Evolutionary conservation across 2,113 vertebrate species (phyloP), one percentile per base, ranked within the genome.

Genomic region (Erythrocercus mccallii): DNA sequence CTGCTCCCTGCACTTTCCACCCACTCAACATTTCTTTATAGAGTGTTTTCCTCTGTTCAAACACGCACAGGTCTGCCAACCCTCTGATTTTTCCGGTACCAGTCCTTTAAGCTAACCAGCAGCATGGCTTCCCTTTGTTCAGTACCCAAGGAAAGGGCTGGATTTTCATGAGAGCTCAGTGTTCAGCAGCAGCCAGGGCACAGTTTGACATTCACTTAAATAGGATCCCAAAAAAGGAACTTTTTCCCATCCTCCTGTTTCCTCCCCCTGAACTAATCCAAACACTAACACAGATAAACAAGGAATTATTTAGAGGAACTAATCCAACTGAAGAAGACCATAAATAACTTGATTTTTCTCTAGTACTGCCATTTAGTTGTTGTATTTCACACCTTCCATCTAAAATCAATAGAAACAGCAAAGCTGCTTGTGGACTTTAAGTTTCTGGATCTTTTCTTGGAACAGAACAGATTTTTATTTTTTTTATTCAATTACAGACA

Each of bases 1-100:
- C 94, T 82, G 79, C 85, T 87, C 92, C 85, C 85, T 91, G 61
- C 74, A 79, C 90, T 85, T 88, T 87, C 88, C 81, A 85, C 94
- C 94, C 90, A 73, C 92, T 80, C 92, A 53, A n/a, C n/a, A 10
- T 77, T 82, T 77, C 90, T 60, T 69, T 81, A 56, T 2, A 31
- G 68, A 27, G 40, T 72, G 15, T 87, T 92, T 95, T 85, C 58
- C 71, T 65, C 85, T 77, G 48, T 68, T 82, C 42, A 61, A 72
- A 62, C 74, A 80, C 0, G 40, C 83, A 82, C 11, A 18, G 73
- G 31, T 85, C 74, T 96, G 88, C 90, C 94, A 95, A 28, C 30
- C 40, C 47, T 60, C 28, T 44, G 76, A 65, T 70, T 80, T 90
- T 64, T 87, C 81, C 30, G 14, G 72, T 80, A 87, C n/a, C 50